Base-by-base conservation (phyloP, 2,797 vertebrate genomes). In the Poeciliopsis paucimaculata region DNA sequence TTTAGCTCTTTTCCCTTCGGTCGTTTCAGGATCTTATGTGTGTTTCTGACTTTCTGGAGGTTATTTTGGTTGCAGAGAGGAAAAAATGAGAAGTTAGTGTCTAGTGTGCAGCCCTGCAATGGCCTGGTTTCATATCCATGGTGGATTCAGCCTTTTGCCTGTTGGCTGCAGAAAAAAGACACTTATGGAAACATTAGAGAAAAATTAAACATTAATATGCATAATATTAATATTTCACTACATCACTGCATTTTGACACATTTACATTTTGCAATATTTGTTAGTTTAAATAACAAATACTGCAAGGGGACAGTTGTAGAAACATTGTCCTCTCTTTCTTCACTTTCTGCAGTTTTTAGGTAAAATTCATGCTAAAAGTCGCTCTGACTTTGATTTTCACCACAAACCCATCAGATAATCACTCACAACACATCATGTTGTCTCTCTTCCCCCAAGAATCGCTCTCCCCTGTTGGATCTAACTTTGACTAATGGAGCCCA, bases 401-500 rank as follows among this genome's bases (percentile, higher is more conserved):
- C 83, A 86, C 57, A n/a, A 77, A 53, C 39, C 4, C 66, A 57
- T 66, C 78, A 72, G 82, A 82, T 86, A 70, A 78, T 84, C 73
- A 62, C 34, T 82, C 12, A n/a, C 39, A 72, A 68, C 64, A 16
- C 7, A 1, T 68, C 57, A 78, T 49, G 64, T 23, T 23, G 20
- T 82, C 76, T 84, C 75, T 66, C 79, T 71, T 77, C 68, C 81
- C 77, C 45, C 34, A 26, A 39, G 75, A 84, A 83, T 79, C 78
- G n/a, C 77, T 79, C 86, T 77, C 49, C 84, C 85, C 81, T 28
- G 36, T 88, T 36, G 77, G 77, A 78, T 72, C 77, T 84, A 79
- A 72, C 79, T 85, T 75, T 79, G 83, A 88, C 75, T 82, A 80
- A 89, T 87, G 88, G 83, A 84, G 82, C 83, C 31, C 77, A 73